A percentile compares a stretch with the other conserved stretches of the same genome.
phyloP scores from a whole-genome alignment of 2,797 vertebrate species.

The Syngnathus rostellatus region DNA sequence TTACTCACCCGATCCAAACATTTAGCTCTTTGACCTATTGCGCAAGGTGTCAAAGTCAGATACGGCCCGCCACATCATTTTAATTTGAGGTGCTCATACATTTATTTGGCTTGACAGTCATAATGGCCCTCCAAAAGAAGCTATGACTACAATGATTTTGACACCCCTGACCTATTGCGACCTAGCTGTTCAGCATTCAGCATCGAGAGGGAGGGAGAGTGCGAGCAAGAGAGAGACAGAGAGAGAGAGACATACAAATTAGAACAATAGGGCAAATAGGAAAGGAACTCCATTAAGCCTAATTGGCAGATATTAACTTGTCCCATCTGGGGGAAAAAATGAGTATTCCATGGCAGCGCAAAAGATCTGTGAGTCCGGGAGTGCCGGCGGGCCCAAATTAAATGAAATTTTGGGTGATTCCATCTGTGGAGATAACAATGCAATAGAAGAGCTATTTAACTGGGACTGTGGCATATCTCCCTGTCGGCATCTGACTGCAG shows the following conservation, averaged over 20 bases:
- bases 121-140: no score
- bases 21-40: not conserved
- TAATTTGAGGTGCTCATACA: no score
- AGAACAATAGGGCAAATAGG: not conserved
- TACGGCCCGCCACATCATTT: no score
- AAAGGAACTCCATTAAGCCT: not conserved
- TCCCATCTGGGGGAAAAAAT: constrained; percentile 8
- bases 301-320: not conserved
- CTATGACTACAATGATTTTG: no score
- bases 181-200: not conserved
- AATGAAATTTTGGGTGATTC: constrained; percentile 46
- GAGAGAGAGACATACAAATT: not conserved
- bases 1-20: not conserved
- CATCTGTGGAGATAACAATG: constrained; percentile 46
- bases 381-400: constrained; percentile 32
- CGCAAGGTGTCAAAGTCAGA: not conserved
- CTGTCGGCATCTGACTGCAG: constrained; percentile 42
- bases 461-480: constrained; percentile 47
- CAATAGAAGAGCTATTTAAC: constrained; percentile 52
- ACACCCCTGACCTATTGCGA: not conserved
- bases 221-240: not conserved
- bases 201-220: not conserved
- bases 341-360: constrained; percentile 16
- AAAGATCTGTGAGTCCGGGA: constrained; percentile 23
- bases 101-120: no score